These are phyloP conservation scores for Forbesichthys papilliferus DNA, from an alignment of 2,113 vertebrate species.

Conservation along the genomic window DNA sequence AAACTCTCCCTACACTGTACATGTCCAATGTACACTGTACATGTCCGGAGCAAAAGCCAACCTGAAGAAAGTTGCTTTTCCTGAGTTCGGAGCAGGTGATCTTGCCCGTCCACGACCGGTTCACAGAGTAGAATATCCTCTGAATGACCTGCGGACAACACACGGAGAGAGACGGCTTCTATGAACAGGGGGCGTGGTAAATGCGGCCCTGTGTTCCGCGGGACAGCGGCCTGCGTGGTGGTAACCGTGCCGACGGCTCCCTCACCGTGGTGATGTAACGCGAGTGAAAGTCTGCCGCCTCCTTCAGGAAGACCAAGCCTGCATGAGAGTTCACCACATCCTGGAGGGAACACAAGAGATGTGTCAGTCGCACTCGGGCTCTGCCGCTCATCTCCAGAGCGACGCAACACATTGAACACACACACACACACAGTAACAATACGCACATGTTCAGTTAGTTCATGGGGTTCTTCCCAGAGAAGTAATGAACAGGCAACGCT, in stretches of 20 bases:
- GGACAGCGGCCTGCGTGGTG: background rate
- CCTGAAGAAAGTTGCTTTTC: slow-evolving; percentile 93
- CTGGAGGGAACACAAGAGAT: slow-evolving; percentile 67
- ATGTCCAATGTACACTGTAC: no score
- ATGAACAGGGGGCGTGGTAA: background rate
- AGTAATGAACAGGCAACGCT: slow-evolving; percentile 1
- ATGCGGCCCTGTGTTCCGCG: background rate
- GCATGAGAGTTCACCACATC: slow-evolving; percentile 94
- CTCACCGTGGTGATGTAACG: slow-evolving; percentile 97
- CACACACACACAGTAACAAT: slow-evolving; percentile 13
- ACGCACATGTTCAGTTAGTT: slow-evolving; percentile 12
- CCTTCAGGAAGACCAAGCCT: slow-evolving; percentile 90
- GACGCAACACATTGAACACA: background rate
- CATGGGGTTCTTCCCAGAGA: slow-evolving; percentile 16
- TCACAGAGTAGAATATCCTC: slow-evolving; percentile 95
- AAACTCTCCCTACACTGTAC: no score
- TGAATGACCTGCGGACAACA: slow-evolving; percentile 85
- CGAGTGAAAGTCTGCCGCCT: slow-evolving; percentile 94
- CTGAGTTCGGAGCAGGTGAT: slow-evolving; percentile 89
- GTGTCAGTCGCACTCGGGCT: slow-evolving; percentile 21
- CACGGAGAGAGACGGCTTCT: slow-evolving; percentile 7
- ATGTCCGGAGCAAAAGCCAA: slow-evolving; percentile 38
- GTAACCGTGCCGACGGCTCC: background rate
- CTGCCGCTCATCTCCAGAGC: slow-evolving; percentile 15
- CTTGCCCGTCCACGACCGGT: slow-evolving; percentile 92